Conservation (phyloP, 2,113 vertebrate genomes). For the Felis chaus region DNA sequence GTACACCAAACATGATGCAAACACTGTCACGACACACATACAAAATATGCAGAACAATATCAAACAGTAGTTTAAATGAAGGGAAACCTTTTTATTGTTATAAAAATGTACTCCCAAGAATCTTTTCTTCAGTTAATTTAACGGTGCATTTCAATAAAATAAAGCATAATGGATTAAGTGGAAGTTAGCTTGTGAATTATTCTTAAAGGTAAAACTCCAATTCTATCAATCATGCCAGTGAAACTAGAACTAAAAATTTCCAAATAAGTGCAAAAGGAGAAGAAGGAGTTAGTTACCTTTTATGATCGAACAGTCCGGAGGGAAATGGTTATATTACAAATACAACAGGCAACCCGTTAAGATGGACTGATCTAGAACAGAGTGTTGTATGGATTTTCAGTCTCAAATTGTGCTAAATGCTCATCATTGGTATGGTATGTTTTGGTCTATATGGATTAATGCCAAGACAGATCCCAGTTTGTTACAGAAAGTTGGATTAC, state of each 20-base stretch:
- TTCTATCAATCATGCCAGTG: constrained; percentile 88
- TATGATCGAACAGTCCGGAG: constrained; percentile 86
- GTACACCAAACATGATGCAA: constrained; percentile 90
- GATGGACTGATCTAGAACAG: constrained; percentile 80
- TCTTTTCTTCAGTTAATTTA: constrained; percentile 83
- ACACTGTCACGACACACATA: constrained; percentile 90
- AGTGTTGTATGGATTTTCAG: constrained; percentile 85
- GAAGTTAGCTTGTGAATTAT: constrained; percentile 86
- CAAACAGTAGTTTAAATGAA: constrained; percentile 81
- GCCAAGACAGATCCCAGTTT: constrained; percentile 86
- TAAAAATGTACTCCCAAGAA: constrained; percentile 89
- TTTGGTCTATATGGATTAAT: constrained; percentile 91
- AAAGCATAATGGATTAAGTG: constrained; percentile 80
- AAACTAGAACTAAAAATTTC: constrained; percentile 89
- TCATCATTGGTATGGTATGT: constrained; percentile 89
- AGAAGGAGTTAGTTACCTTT: constrained; percentile 84
- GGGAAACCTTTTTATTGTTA: constrained; percentile 82
- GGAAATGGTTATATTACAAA: constrained; percentile 87
- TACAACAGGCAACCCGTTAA: constrained; percentile 90
- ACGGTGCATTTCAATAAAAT: constrained; percentile 84
- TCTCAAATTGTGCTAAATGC: constrained; percentile 88
- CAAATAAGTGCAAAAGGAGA: constrained; percentile 85
- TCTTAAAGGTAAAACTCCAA: constrained; percentile 84
- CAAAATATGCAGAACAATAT: constrained; percentile 85
- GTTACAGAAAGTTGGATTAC: constrained; percentile 82